Evolutionary conservation across 2,797 vertebrate species (phyloP).

Genomic region (Sardinella longiceps): DNA sequence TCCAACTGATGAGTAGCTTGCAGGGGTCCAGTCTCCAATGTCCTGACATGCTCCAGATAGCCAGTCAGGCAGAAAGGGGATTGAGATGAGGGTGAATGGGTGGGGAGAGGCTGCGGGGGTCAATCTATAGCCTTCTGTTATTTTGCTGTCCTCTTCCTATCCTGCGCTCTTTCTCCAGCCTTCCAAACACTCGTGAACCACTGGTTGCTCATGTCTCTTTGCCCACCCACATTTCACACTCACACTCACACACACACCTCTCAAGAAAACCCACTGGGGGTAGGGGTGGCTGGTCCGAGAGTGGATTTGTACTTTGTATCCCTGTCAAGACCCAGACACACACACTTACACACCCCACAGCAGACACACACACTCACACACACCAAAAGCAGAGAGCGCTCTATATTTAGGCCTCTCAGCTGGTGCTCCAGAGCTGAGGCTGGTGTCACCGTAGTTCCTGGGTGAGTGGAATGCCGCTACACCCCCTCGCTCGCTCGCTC

Average conservation of each 20-base stretch:
- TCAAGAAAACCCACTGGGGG: neutral
- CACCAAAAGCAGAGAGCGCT: slow-evolving; percentile 60
- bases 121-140: slow-evolving; percentile 58
- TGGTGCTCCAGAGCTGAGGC: slow-evolving; percentile 53
- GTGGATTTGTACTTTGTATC: neutral
- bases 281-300: neutral
- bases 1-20: slow-evolving; percentile 59
- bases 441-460: slow-evolving; percentile 35
- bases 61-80: slow-evolving; percentile 65
- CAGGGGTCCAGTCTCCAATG: slow-evolving; percentile 67
- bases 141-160: slow-evolving; percentile 43
- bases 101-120: slow-evolving; percentile 47
- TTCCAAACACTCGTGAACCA: neutral
- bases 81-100: slow-evolving; percentile 43
- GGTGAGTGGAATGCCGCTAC: slow-evolving; percentile 38
- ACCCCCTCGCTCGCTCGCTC: slow-evolving; percentile 34
- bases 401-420: slow-evolving; percentile 71
- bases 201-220: neutral
- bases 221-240: neutral
- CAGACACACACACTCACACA: slow-evolving; percentile 56
- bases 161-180: neutral
- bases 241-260: neutral
- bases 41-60: slow-evolving; percentile 75
- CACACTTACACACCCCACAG: neutral
- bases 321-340: slow-evolving; percentile 5